Conservation (phyloP, 2,888 invertebrate species). For the Trachelus troglodyta region DNA sequence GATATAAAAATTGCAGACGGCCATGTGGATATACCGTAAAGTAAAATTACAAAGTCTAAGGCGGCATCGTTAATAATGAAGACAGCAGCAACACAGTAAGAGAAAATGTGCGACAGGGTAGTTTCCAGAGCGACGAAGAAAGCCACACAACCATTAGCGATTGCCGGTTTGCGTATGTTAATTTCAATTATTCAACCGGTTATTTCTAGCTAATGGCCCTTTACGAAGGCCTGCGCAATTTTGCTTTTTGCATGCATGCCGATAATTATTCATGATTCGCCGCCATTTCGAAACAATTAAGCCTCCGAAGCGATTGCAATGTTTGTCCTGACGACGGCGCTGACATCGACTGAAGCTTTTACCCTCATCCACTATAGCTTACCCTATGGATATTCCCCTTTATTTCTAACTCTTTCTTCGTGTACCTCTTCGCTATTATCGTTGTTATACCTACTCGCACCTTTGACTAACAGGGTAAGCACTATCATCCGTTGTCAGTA, state of each 20-base stretch:
- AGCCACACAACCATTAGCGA: conserved; percentile 38
- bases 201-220: conserved; percentile 38
- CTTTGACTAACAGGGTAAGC: background rate
- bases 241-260: conserved; percentile 42
- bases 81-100: background rate
- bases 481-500: background rate
- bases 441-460: background rate
- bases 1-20: background rate
- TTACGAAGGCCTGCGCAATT: conserved; percentile 29
- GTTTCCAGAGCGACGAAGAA: conserved; percentile 12
- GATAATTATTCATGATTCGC: conserved; percentile 40
- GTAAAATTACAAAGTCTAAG: background rate
- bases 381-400: background rate
- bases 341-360: conserved; percentile 27
- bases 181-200: conserved; percentile 57
- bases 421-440: background rate
- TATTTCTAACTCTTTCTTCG: background rate
- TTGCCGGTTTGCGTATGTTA: conserved; percentile 44
- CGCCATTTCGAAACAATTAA: conserved; percentile 54
- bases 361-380: background rate
- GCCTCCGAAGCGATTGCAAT: conserved; percentile 25
- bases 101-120: background rate
- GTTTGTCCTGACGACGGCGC: conserved; percentile 29
- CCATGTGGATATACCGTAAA: background rate
- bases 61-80: background rate